These are phyloP conservation scores for Arenaria interpres DNA, from an alignment of 2,113 vertebrate species.

Conservation along the genomic window DNA sequence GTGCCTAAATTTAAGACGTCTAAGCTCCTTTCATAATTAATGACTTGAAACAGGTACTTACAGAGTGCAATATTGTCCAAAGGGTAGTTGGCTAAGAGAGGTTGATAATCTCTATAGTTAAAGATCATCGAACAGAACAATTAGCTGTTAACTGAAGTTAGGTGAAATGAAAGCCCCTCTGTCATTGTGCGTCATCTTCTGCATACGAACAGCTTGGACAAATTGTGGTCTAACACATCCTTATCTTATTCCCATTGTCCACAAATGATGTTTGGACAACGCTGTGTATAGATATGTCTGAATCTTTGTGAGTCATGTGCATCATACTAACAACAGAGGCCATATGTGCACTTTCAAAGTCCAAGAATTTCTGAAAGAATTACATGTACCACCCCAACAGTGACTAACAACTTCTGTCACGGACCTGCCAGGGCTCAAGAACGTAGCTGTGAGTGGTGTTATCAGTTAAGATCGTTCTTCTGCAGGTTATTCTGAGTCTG, in stretches of 20 bases:
- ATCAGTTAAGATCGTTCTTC: background rate
- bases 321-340: background rate
- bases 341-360: background rate
- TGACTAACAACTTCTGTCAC: background rate
- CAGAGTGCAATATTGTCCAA: background rate
- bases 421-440: background rate
- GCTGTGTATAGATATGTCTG: background rate
- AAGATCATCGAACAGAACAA: background rate
- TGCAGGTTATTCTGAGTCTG: background rate
- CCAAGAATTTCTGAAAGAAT: background rate
- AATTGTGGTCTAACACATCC: background rate
- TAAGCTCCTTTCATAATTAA: background rate
- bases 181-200: background rate
- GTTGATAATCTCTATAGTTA: background rate
- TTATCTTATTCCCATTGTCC: background rate
- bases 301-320: background rate
- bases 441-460: background rate
- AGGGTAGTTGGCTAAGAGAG: background rate
- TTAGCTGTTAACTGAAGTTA: background rate
- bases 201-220: background rate
- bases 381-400: rapidly evolving
- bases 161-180: background rate
- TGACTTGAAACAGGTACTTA: background rate
- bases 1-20: background rate
- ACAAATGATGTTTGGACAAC: background rate